A percentile compares a stretch with the other conserved stretches of the same genome.
Evolutionary conservation across 2,888 invertebrate species (phyloP).

Genomic region (Ashinkailepas kermadecensis): DNA sequence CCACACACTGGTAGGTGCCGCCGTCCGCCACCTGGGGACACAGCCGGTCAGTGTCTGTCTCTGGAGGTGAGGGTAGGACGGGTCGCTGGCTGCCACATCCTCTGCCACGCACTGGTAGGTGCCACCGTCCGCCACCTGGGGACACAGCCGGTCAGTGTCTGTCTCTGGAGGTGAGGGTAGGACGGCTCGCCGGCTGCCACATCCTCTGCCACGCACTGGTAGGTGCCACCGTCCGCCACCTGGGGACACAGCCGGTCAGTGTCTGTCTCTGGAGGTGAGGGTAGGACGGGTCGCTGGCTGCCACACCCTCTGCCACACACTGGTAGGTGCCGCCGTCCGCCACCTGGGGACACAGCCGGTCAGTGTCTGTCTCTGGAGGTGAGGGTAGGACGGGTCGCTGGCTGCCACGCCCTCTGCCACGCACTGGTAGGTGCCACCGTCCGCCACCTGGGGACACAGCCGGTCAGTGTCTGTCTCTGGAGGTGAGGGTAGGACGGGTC

Average conservation of each 20-base stretch:
- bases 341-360: slow-evolving; percentile 43
- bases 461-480: slow-evolving; percentile 38
- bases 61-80: slow-evolving; percentile 57
- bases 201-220: no score
- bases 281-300: slow-evolving; percentile 55
- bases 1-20: slow-evolving; percentile 78
- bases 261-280: slow-evolving; percentile 47
- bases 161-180: slow-evolving; percentile 54
- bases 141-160: slow-evolving; percentile 20
- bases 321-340: slow-evolving; percentile 72
- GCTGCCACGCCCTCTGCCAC: slow-evolving; percentile 54
- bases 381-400: slow-evolving; percentile 55
- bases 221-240: slow-evolving; percentile 67
- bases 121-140: slow-evolving; percentile 63
- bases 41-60: not conserved
- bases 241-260: slow-evolving; percentile 39
- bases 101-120: slow-evolving; percentile 73
- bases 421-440: slow-evolving; percentile 76
- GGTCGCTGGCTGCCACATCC: slow-evolving; percentile 45
- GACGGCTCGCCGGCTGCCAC: slow-evolving; percentile 53
- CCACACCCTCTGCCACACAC: slow-evolving; percentile 58
- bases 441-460: slow-evolving; percentile 49
- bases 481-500: slow-evolving; percentile 57
- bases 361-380: slow-evolving; percentile 44
- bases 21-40: slow-evolving; percentile 55